Evolutionary conservation across 2,797 vertebrate species (phyloP), one percentile per base, ranked within the genome.

Genomic region (Artibeus jamaicensis): DNA sequence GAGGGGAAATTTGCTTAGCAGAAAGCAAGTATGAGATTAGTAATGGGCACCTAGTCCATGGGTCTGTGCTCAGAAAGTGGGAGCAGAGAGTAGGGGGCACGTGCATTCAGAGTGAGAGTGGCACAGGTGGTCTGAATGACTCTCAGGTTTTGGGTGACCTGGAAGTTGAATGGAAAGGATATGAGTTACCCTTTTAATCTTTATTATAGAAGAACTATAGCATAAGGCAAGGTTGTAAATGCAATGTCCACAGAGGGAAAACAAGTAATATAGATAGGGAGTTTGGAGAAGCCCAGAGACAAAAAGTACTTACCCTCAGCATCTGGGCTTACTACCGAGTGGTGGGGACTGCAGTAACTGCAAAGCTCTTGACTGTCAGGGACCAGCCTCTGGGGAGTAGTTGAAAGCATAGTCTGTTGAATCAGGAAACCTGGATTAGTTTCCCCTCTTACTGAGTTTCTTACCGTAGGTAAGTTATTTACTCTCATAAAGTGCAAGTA

Each of bases 1-100:
- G 89, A 96, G 94, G 90, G 70, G 8, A 96, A 97, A 93, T 95
- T 96, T 68, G 50, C 78, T 65, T 74, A 57, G 65, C n/a, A 81
- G 85, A 81, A 95, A 92, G 81, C n/a, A 95, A 81, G 83, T 79
- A 39, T 26, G 39, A 85, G 74, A 67, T 21, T 26, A 65, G 19
- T 21, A n/a, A 44, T 37, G 74, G 53, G 67, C 65, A 78, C 26
- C 39, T 67, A 21, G 57, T 19, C 22, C 53, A 3, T 8, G 34
- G 19, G 15, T 76, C 44, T 89, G 73, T 76, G 83, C 86, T 93
- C 29, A 12, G 37, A 24, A 53, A 46, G 48, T n/a, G n/a, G 50
- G 26, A 89, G 19, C 65, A 55, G 68, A 93, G 18, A 48, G 34
- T 70, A 6, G 62, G 68, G 34, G 37, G 9, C 74, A 55, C 24